Base-by-base conservation (phyloP, 2,113 vertebrate species). In the Chinchilla lanigera region DNA sequence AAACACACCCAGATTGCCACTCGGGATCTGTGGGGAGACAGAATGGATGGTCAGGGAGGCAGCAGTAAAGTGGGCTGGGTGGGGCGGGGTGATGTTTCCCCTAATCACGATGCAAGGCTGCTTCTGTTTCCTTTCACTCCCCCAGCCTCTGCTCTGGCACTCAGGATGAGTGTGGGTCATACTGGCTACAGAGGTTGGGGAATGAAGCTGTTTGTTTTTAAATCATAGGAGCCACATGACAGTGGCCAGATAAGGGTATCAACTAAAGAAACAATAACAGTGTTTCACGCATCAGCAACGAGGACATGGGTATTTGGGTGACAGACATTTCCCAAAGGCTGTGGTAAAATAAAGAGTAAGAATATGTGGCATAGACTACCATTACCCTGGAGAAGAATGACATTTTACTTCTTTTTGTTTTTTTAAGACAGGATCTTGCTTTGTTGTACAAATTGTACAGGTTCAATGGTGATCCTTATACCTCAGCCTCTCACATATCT, bases 1-100 rank as follows among this genome's bases (percentile, higher is more conserved):
- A 98, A 99, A 99, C 99, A 99, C 99, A 99, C 99, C 99, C 98
- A 99, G 98, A 98, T 98, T 99, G 99, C 99, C 99, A 99, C 99
- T 99, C 98, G 99, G 99, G 98, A 99, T 99, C 99, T 99, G 97
- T n/a, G 81, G 93, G 85, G 75, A 90, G 92, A 98, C 33, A 3
- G 41, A 2, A 71, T 4, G 0, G 38, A 24, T 35, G 2, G 0
- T 90, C 28, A 92, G 41, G 38, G 9, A 0, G 16, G 2, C 2
- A 1, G 75, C 30, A 7, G 9, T 0, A 0, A 50, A 13, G 17
- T 0, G 1, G 20, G 60, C 12, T 63, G 67, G 30, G 92, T 22
- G 38, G 84, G 19, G 63, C 0, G 14, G 10, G 35, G 17, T 0
- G 12, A 14, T 2, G 10, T 0, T 4, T 26, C 30, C 28, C 54